Percentiles rank a stretch among this genome's conserved stretches.
These are phyloP conservation scores for Heliconius hortense DNA, from an alignment of 2,888 invertebrate species.

Conservation along the genomic window DNA sequence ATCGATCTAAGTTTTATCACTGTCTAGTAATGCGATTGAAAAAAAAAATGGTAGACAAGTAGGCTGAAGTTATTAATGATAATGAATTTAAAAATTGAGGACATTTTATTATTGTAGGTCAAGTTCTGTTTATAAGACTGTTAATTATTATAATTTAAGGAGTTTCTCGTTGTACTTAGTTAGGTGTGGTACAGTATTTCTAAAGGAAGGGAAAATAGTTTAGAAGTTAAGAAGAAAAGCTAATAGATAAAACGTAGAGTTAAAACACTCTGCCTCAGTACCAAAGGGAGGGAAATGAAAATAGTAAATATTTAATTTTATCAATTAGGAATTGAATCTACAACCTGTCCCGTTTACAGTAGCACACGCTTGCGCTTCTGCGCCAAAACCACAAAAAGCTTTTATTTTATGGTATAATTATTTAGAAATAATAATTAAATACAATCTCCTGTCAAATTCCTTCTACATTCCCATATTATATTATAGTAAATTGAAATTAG, in stretches of 20 bases:
- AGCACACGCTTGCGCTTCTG: too few species aligned
- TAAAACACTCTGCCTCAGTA: too few species aligned
- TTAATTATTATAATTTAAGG: neutral
- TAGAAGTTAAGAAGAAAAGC: too few species aligned
- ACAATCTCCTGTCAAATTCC: neutral
- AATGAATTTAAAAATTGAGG: neutral
- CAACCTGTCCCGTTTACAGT: too few species aligned
- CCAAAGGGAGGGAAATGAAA: too few species aligned
- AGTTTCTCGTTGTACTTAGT: neutral
- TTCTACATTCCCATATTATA: neutral
- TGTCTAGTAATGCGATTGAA: conserved; percentile 23
- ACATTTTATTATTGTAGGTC: neutral
- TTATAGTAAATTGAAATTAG: conserved; percentile 7
- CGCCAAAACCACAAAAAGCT: too few species aligned
- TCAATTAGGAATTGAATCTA: too few species aligned
- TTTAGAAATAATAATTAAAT: neutral
- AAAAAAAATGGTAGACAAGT: neutral
- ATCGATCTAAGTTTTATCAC: conserved; percentile 12
- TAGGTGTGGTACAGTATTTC: neutral
- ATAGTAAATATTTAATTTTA: too few species aligned
- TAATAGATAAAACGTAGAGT: too few species aligned
- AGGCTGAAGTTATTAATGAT: conserved; percentile 4
- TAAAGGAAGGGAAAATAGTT: neutral
- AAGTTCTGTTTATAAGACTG: neutral
- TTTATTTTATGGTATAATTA: neutral